These are phyloP conservation scores for Archaeoteleia sp. DNA, from an alignment of 2,888 invertebrate genomes.

Conservation along the genomic window DNA sequence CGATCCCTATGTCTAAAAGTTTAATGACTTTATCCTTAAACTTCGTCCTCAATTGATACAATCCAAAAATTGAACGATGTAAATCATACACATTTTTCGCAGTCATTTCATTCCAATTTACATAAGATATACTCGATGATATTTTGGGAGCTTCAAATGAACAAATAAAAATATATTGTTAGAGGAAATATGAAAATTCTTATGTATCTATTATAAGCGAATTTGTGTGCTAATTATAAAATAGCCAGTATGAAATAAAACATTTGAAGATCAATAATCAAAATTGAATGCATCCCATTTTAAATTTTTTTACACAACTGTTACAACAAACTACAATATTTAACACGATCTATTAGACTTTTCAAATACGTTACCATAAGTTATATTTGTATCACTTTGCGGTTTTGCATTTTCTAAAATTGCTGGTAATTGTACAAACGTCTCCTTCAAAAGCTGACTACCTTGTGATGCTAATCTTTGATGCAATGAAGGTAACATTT, in stretches of 20 bases:
- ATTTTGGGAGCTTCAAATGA: slow-evolving; percentile 84
- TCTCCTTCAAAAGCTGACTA: slow-evolving; percentile 80
- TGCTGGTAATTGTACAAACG: slow-evolving; percentile 78
- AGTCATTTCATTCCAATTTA: slow-evolving; percentile 82
- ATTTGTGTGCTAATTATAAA: too few species aligned
- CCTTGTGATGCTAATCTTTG: slow-evolving; percentile 81
- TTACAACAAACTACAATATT: slow-evolving; percentile 1
- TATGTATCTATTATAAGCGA: too few species aligned
- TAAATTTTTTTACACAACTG: too few species aligned
- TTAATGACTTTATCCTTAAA: slow-evolving; percentile 80
- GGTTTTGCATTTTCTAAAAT: slow-evolving; percentile 78
- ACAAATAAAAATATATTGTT: too few species aligned
- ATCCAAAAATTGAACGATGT: slow-evolving; percentile 81
- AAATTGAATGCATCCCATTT: too few species aligned
- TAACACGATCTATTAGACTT: slow-evolving; percentile 6
- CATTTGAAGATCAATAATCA: too few species aligned
- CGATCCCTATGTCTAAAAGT: slow-evolving; percentile 77
- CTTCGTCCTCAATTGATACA: slow-evolving; percentile 79
- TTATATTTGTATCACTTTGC: slow-evolving; percentile 80
- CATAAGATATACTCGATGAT: slow-evolving; percentile 77
- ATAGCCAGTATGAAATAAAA: too few species aligned
- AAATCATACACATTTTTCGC: slow-evolving; percentile 82
- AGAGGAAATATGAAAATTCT: too few species aligned
- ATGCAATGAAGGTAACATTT: slow-evolving; percentile 81
- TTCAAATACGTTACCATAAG: slow-evolving; percentile 79